A percentile compares a stretch with the other conserved stretches of the same genome.
Evolutionary conservation across 2,797 vertebrate species (phyloP).

Genomic region (Diplodus sargus): DNA sequence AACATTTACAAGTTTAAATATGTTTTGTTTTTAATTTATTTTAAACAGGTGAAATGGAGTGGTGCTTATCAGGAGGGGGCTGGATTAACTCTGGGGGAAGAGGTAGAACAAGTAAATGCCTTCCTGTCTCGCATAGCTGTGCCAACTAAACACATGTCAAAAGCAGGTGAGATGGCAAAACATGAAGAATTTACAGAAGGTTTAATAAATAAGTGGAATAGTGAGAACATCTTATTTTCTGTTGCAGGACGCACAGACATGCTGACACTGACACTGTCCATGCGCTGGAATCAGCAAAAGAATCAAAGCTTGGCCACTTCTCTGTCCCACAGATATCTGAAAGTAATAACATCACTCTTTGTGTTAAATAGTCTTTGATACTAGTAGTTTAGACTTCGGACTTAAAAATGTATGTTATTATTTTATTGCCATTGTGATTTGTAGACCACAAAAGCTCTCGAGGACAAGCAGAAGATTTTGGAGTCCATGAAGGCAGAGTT

Average conservation of each 20-base stretch:
- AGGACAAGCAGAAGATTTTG: too few relatives aligned
- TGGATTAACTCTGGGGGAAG: slow-evolving; percentile 11
- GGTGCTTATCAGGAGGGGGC: slow-evolving; percentile 10
- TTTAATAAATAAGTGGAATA: neutral
- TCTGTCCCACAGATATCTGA: neutral
- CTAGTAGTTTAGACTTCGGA: too few relatives aligned
- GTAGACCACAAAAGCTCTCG: neutral
- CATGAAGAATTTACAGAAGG: too few relatives aligned
- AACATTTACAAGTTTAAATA: neutral
- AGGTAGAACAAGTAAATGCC: slow-evolving; percentile 44
- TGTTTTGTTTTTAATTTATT: too few relatives aligned
- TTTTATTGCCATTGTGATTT: neutral
- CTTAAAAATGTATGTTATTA: too few relatives aligned
- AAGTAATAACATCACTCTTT: too few relatives aligned
- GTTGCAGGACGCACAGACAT: slow-evolving; percentile 9
- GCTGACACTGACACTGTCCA: slow-evolving; percentile 22
- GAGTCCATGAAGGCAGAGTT: too few relatives aligned
- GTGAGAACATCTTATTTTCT: neutral
- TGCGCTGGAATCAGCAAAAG: neutral
- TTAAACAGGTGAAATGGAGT: slow-evolving; percentile 32
- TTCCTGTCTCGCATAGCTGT: too few relatives aligned
- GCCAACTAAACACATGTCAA: too few relatives aligned
- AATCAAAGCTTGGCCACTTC: neutral
- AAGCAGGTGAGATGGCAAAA: slow-evolving; percentile 22
- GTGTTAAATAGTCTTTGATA: too few relatives aligned